Percentiles rank a stretch among this genome's conserved stretches.
These are phyloP conservation scores for Telmatherina bonti DNA, from an alignment of 2,797 vertebrate species.

Conservation along the genomic window DNA sequence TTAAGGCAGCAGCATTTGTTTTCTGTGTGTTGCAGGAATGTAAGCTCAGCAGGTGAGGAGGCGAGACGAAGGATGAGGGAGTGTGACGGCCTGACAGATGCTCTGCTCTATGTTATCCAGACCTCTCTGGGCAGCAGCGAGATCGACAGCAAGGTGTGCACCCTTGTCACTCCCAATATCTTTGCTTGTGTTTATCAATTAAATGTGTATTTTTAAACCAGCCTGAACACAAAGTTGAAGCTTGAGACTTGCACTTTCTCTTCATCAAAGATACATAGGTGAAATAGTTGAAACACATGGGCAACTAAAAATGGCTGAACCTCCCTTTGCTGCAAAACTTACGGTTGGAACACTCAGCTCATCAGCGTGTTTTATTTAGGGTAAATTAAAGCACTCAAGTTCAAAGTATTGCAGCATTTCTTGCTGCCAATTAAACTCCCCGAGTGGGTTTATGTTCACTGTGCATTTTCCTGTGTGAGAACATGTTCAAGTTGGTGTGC, in stretches of 20 bases:
- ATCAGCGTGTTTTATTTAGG: slow-evolving; percentile 38
- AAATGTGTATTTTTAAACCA: slow-evolving; percentile 26
- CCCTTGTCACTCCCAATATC: slow-evolving; percentile 14
- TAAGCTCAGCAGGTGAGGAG: slow-evolving; percentile 98
- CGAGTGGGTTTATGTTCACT: slow-evolving; percentile 38
- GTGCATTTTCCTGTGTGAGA: slow-evolving; percentile 27
- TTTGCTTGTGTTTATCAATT: slow-evolving; percentile 13
- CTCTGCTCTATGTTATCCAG: slow-evolving; percentile 97
- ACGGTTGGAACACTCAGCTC: background rate
- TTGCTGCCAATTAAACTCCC: slow-evolving; percentile 25
- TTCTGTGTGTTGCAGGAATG: slow-evolving; percentile 87
- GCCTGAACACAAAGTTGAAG: background rate
- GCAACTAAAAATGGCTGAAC: background rate
- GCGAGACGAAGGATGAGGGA: slow-evolving; percentile 98
- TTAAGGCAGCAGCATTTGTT: slow-evolving; percentile 11
- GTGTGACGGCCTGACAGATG: slow-evolving; percentile 97
- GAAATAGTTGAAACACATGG: background rate
- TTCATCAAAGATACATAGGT: background rate
- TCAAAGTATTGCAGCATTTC: slow-evolving; percentile 16
- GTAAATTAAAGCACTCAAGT: slow-evolving; percentile 33
- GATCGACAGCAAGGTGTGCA: slow-evolving; percentile 95
- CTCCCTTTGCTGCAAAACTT: slow-evolving; percentile 3
- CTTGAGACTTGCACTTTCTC: background rate
- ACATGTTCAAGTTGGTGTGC: slow-evolving; percentile 17
- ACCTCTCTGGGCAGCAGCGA: slow-evolving; percentile 96